A percentile compares a stretch with the other conserved stretches of the same genome.
phyloP scores from a whole-genome alignment of 2,113 vertebrate genomes.

The Eubucco bourcierii region DNA sequence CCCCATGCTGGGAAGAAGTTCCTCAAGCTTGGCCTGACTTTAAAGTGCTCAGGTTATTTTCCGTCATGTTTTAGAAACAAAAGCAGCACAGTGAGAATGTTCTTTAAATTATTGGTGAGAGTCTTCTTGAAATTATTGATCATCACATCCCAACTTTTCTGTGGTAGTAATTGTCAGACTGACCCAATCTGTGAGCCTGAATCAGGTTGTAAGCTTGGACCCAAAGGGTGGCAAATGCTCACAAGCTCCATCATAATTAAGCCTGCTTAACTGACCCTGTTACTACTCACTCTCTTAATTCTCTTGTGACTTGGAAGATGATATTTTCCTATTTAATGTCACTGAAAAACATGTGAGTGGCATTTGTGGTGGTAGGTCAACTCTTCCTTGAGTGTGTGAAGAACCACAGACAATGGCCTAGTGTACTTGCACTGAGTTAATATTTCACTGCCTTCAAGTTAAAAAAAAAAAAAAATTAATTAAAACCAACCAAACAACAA shows the following conservation, averaged over 20 bases:
- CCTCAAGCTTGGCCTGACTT: not conserved
- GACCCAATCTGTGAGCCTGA: not conserved
- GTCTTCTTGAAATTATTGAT: slow-evolving; percentile 12
- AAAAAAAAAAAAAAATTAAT: not conserved
- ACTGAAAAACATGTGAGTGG: slow-evolving; percentile 62
- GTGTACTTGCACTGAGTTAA: slow-evolving; percentile 42
- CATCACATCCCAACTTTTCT: not conserved
- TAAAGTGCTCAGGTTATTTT: not conserved
- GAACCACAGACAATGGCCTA: slow-evolving; percentile 61
- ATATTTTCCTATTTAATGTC: slow-evolving; percentile 47
- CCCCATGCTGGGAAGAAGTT: not conserved
- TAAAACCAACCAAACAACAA: slow-evolving; percentile 57
- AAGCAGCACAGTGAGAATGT: not conserved
- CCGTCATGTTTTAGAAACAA: not conserved
- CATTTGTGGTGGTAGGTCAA: slow-evolving; percentile 53
- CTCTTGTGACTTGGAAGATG: slow-evolving; percentile 61
- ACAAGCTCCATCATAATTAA: slow-evolving; percentile 21
- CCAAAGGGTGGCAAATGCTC: slow-evolving; percentile 8
- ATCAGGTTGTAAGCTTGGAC: not conserved
- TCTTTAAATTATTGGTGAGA: not conserved
- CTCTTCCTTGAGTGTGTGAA: slow-evolving; percentile 59
- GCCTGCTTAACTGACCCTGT: slow-evolving; percentile 50
- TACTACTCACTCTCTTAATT: not conserved
- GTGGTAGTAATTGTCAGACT: not conserved
- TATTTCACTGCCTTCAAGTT: slow-evolving; percentile 20